Evolutionary conservation across 2,888 invertebrate genomes (phyloP).

Genomic region (Mythimna pallens): DNA sequence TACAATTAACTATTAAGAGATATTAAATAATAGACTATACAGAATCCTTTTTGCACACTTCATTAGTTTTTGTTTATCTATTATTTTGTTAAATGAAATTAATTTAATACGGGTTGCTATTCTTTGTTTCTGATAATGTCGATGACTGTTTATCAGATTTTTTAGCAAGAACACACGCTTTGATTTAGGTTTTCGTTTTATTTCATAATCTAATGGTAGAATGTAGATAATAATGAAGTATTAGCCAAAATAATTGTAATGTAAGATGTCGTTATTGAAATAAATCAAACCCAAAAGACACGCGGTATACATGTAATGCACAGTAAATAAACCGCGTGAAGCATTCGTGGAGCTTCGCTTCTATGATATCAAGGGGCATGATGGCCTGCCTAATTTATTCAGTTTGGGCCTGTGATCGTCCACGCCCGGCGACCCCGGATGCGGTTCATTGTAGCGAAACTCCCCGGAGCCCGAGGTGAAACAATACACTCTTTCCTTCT

Average conservation of each 20-base stretch:
- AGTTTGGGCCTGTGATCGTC: slow-evolving; percentile 68
- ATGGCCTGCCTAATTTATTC: slow-evolving; percentile 71
- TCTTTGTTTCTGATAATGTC: background rate
- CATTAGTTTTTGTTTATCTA: slow-evolving; percentile 39
- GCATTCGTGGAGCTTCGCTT: slow-evolving; percentile 15
- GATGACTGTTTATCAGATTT: background rate
- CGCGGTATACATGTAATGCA: background rate
- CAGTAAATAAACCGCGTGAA: slow-evolving; percentile 16
- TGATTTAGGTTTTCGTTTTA: background rate
- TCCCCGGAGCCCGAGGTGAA: slow-evolving; percentile 87
- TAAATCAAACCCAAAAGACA: background rate
- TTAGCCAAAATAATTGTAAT: background rate
- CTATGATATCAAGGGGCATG: slow-evolving; percentile 56
- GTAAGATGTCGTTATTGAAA: background rate
- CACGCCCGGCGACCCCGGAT: slow-evolving; percentile 83
- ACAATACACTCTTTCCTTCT: slow-evolving; percentile 89
- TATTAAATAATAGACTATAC: slow-evolving; percentile 78
- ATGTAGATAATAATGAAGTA: background rate
- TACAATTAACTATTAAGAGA: slow-evolving; percentile 79
- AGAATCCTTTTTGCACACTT: slow-evolving; percentile 61
- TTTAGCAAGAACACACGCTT: background rate
- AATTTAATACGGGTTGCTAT: background rate
- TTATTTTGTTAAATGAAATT: slow-evolving; percentile 13
- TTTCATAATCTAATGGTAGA: background rate
- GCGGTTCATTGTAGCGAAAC: slow-evolving; percentile 90